Evolutionary conservation across 2,888 invertebrate genomes (phyloP).

Genomic region (Dione juno): DNA sequence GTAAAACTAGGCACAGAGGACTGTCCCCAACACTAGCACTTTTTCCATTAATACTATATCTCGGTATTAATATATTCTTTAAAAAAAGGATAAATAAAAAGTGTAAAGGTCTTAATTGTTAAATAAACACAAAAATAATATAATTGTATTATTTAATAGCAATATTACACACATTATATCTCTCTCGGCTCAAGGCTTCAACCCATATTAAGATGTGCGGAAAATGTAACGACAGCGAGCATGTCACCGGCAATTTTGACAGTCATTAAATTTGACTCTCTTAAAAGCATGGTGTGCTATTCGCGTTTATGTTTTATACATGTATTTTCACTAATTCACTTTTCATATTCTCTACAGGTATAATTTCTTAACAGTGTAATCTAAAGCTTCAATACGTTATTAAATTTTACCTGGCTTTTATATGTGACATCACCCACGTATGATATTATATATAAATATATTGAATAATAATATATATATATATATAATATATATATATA

Average conservation of each 20-base stretch:
- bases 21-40: no score
- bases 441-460: no score
- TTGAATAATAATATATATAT: no score
- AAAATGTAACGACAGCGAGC: slow-evolving; percentile 31
- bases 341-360: neutral
- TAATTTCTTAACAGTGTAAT: neutral
- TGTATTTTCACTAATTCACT: neutral
- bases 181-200: neutral
- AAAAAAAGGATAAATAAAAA: no score
- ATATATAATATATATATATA: no score
- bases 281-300: slow-evolving; percentile 19
- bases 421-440: no score
- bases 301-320: slow-evolving; percentile 6
- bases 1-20: no score
- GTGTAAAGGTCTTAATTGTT: no score
- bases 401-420: neutral
- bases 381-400: neutral
- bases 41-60: no score
- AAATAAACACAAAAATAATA: no score
- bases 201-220: slow-evolving; percentile 7
- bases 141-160: neutral
- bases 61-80: no score
- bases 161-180: neutral
- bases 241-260: slow-evolving; percentile 23
- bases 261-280: slow-evolving; percentile 39